Conservation (phyloP, 2,888 invertebrate genomes). For the Conchocele bisecta region DNA sequence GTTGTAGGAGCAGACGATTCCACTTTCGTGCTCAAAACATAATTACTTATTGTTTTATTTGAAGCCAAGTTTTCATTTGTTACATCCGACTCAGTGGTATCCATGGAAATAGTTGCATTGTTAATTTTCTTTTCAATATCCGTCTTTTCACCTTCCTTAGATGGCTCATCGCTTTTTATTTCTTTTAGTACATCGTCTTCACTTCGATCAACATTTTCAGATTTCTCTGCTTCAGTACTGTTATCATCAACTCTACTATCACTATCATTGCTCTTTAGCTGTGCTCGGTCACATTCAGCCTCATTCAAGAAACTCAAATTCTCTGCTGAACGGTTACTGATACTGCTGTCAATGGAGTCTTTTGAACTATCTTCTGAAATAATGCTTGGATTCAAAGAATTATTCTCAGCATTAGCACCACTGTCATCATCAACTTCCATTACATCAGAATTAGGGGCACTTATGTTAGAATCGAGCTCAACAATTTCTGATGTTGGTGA, state of each 20-base stretch:
- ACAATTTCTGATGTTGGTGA: conserved; percentile 24
- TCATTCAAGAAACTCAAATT: conserved; percentile 21
- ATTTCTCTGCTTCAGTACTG: background rate
- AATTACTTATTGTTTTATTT: no score
- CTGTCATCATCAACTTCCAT: conserved; percentile 16
- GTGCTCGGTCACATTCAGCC: conserved; percentile 21
- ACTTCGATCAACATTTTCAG: conserved; percentile 1
- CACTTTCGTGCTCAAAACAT: no score
- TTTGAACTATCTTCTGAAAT: conserved; percentile 45
- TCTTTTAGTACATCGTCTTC: background rate
- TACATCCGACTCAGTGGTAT: no score
- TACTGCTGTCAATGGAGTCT: conserved; percentile 35
- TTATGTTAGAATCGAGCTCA: conserved; percentile 30
- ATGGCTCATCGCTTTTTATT: conserved; percentile 12
- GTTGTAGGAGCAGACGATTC: no score
- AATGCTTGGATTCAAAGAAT: conserved; percentile 27
- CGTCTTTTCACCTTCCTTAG: conserved; percentile 2
- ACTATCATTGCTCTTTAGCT: background rate
- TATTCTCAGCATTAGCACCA: no score
- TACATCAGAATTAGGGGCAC: conserved; percentile 19
- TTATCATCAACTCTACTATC: background rate
- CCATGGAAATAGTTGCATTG: no score
- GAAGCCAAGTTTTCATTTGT: no score
- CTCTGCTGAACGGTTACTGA: conserved; percentile 8
- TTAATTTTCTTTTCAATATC: conserved; percentile 12